phyloP scores from a whole-genome alignment of 2,888 invertebrate species.

The Drosophila ezoana region DNA sequence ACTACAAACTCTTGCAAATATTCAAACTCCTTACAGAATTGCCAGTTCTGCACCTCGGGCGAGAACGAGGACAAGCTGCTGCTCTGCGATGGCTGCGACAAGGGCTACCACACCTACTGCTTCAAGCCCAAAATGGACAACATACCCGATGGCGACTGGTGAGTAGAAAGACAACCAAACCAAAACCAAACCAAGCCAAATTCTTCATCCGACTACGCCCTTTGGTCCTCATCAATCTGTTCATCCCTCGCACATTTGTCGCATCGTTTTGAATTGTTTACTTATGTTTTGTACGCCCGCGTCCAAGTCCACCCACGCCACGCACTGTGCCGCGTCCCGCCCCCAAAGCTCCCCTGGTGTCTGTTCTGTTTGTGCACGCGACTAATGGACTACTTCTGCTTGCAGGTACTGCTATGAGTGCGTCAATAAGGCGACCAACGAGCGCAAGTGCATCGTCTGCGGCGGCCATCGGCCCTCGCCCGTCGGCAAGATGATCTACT shows the following conservation, averaged over 20 bases:
- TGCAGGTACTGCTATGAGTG: conserved; percentile 97
- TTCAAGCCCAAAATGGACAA: conserved; percentile 98
- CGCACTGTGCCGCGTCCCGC: conserved; percentile 24
- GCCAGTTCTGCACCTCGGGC: conserved; percentile 98
- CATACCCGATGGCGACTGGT: conserved; percentile 99
- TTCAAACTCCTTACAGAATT: conserved; percentile 90
- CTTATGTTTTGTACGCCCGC: conserved; percentile 29
- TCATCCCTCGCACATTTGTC: conserved; percentile 31
- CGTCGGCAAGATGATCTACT: conserved; percentile 90
- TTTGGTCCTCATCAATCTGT: conserved; percentile 4
- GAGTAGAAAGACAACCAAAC: conserved; percentile 79
- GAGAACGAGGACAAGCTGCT: conserved; percentile 98
- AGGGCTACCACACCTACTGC: conserved; percentile 99
- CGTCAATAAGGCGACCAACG: conserved; percentile 96
- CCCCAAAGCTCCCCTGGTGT: neutral
- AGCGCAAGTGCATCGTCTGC: conserved; percentile 97
- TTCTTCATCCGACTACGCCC: neutral
- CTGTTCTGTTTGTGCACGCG: too few relatives aligned
- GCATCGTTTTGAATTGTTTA: conserved; percentile 49
- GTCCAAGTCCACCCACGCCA: conserved; percentile 1
- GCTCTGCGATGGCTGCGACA: conserved; percentile 98
- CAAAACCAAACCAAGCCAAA: neutral
- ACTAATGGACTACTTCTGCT: conserved; percentile 3
- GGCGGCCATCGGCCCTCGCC: conserved; percentile 89
- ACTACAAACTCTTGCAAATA: conserved; percentile 82